Conservation (phyloP, 2,113 vertebrate genomes). For the Strix aluco region DNA sequence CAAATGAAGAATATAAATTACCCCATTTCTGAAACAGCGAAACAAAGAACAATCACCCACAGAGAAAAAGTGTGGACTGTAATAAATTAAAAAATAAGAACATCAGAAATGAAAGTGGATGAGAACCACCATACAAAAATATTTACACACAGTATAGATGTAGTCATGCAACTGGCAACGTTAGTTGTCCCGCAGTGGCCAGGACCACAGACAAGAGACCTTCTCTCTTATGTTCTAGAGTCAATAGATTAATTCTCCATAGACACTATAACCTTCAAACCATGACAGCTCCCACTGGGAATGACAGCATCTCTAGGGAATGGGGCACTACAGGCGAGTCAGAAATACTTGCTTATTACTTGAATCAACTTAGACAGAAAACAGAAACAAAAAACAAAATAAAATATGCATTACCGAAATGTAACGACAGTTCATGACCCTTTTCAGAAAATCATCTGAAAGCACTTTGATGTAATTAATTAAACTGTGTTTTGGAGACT, state of each 20-base stretch:
- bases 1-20: not conserved
- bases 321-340: not conserved
- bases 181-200: not conserved
- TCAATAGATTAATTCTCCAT: not conserved
- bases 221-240: not conserved
- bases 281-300: not conserved
- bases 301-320: not conserved
- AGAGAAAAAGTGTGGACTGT: not conserved
- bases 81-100: not conserved
- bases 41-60: not conserved
- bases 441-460: not conserved
- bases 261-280: not conserved
- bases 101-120: not conserved
- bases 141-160: not conserved
- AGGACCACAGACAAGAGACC: not conserved
- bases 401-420: not conserved
- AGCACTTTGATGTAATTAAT: not conserved
- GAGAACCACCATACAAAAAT: not conserved
- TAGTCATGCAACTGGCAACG: not conserved
- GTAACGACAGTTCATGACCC: not conserved
- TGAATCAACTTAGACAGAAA: not conserved
- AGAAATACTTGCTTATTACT: not conserved
- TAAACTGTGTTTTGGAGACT: not conserved
- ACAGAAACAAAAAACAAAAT: not conserved
- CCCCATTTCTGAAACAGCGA: not conserved